These are phyloP conservation scores for Capromys pilorides DNA, from an alignment of 2,797 vertebrate species.

Conservation along the genomic window DNA sequence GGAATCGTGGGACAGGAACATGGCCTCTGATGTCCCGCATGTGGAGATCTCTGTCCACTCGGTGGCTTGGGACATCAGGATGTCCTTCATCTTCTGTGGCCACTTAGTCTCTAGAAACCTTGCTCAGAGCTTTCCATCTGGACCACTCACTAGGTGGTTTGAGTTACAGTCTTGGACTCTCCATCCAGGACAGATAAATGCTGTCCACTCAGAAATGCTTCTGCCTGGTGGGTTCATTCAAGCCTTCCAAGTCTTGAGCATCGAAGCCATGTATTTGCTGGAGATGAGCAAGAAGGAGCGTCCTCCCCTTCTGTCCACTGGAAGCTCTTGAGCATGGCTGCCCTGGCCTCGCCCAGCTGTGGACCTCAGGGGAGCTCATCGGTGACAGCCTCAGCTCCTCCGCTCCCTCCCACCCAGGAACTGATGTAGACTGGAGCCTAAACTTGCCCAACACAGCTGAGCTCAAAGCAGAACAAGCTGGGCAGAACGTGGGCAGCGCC, in stretches of 20 bases:
- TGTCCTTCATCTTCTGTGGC: background rate
- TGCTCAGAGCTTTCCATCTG: background rate
- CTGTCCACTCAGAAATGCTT: background rate
- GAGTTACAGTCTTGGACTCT: background rate
- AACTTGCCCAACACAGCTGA: background rate
- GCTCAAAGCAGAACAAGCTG: background rate
- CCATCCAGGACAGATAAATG: background rate
- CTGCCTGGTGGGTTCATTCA: background rate
- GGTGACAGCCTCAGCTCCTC: background rate
- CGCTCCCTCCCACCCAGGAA: background rate
- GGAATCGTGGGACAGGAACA: background rate
- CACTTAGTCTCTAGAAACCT: background rate
- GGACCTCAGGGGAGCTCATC: background rate
- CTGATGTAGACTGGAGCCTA: fast-evolving
- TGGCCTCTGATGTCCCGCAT: background rate
- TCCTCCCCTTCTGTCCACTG: background rate
- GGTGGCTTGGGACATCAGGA: background rate
- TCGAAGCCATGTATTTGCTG: background rate
- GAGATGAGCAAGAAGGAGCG: background rate
- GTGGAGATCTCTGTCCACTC: background rate
- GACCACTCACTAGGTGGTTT: background rate
- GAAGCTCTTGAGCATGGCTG: background rate
- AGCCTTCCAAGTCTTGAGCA: background rate
- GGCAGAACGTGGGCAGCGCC: too few relatives aligned
- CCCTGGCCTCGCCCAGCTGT: background rate